These are phyloP conservation scores for Drosophila koepferae DNA, from an alignment of 2,888 invertebrate genomes.

Conservation along the genomic window DNA sequence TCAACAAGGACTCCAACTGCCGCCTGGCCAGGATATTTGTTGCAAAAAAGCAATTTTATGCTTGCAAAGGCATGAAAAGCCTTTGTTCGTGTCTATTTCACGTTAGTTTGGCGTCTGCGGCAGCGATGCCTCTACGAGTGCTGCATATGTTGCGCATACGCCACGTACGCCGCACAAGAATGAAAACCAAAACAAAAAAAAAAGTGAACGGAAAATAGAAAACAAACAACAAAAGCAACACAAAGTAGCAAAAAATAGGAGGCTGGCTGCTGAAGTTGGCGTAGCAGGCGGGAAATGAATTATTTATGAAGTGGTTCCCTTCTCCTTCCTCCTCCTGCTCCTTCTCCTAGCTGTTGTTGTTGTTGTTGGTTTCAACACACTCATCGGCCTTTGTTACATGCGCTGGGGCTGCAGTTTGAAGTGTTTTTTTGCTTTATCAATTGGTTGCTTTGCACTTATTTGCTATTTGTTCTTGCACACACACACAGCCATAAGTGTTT, in stretches of 20 bases:
- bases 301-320: conserved; percentile 84
- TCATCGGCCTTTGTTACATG: conserved; percentile 69
- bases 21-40: conserved; percentile 72
- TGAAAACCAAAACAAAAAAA: conserved; percentile 13
- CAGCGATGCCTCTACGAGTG: conserved; percentile 51
- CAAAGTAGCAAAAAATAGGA: conserved; percentile 12
- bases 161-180: conserved; percentile 58
- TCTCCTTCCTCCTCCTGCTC: no score
- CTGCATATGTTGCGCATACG: conserved; percentile 80
- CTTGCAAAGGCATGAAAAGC: conserved; percentile 82
- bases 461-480: conserved; percentile 73
- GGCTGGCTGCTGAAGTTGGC: conserved; percentile 69
- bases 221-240: conserved; percentile 21
- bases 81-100: conserved; percentile 82
- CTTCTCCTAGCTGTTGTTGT: conserved; percentile 17
- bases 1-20: conserved; percentile 29
- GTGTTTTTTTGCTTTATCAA: conserved; percentile 78
- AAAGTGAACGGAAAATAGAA: conserved; percentile 1
- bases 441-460: conserved; percentile 80
- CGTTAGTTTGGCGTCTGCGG: conserved; percentile 80
- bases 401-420: conserved; percentile 63
- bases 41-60: conserved; percentile 82
- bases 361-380: conserved; percentile 56
- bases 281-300: conserved; percentile 83
- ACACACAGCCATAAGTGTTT: conserved; percentile 2